Conservation (phyloP, 2,113 vertebrate species). For the Ardeotis arabs region DNA sequence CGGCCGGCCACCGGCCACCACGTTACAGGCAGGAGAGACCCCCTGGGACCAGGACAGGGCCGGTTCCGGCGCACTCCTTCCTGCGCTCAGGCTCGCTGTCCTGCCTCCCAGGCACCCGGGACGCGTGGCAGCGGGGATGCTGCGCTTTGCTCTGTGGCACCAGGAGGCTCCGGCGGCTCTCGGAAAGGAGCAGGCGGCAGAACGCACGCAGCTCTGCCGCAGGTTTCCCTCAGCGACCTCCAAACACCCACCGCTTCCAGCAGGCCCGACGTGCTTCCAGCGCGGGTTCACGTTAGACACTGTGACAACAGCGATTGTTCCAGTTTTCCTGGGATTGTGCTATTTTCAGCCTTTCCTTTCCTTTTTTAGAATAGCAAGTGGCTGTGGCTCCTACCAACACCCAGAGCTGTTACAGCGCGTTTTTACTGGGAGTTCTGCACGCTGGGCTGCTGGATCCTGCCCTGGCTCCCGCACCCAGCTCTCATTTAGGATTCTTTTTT, state of each 20-base stretch:
- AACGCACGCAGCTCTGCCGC: background rate
- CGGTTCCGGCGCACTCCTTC: background rate
- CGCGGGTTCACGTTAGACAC: background rate
- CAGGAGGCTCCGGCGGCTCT: background rate
- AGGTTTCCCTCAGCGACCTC: background rate
- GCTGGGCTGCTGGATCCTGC: background rate
- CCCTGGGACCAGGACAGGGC: background rate
- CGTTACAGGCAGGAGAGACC: background rate
- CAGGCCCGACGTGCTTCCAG: background rate
- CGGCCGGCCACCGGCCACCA: background rate
- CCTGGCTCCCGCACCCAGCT: background rate
- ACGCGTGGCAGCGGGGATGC: background rate
- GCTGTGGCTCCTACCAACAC: background rate
- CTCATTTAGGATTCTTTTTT: background rate
- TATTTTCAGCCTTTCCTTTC: slow-evolving; percentile 21
- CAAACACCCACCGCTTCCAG: background rate
- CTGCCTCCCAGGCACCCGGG: background rate
- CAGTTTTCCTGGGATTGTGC: background rate
- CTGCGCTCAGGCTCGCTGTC: background rate
- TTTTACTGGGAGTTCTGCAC: background rate
- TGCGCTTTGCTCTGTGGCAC: background rate
- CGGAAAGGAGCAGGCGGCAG: background rate
- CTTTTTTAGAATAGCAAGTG: background rate
- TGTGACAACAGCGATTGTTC: slow-evolving; percentile 9
- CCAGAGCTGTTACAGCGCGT: background rate